Evolutionary conservation across 1,140 invertebrate genomes (phyloP).

Genomic region (Caenorhabditis tropicalis): DNA sequence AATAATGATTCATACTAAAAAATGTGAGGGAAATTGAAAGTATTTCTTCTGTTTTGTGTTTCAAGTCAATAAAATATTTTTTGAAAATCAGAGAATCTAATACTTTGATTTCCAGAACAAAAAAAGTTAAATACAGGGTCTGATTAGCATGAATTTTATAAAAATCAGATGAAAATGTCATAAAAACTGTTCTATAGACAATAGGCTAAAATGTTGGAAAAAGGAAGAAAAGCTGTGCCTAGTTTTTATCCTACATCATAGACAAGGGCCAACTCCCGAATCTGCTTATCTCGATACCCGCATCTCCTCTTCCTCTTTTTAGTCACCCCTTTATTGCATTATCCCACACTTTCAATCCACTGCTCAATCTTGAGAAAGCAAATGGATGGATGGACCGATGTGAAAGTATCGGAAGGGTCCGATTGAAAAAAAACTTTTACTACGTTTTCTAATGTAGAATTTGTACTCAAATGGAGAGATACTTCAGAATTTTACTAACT

Average conservation of each 20-base stretch:
- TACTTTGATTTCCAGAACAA: too few species aligned
- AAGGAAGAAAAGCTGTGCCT: neutral
- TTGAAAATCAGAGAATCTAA: too few species aligned
- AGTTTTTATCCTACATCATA: constrained; percentile 17
- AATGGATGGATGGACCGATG: constrained; percentile 15
- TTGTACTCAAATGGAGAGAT: too few species aligned
- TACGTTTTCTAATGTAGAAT: neutral
- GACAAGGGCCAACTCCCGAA: constrained; percentile 36
- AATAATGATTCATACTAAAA: too few species aligned
- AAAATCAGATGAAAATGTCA: too few species aligned
- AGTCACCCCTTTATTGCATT: constrained; percentile 43
- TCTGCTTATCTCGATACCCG: constrained; percentile 37
- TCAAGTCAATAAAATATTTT: too few species aligned
- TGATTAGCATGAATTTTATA: too few species aligned
- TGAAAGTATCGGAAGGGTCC: neutral
- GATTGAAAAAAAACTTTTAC: neutral
- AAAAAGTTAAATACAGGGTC: too few species aligned
- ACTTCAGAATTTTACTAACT: too few species aligned
- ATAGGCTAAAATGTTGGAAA: neutral
- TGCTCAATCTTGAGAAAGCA: constrained; percentile 32
- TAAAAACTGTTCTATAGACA: too few species aligned
- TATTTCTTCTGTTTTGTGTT: too few species aligned
- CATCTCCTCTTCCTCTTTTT: constrained; percentile 11
- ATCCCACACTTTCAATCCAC: constrained; percentile 26
- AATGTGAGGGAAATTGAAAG: too few species aligned